phyloP scores from a whole-genome alignment of 2,888 invertebrate species.

The Cosmia pyralina region DNA sequence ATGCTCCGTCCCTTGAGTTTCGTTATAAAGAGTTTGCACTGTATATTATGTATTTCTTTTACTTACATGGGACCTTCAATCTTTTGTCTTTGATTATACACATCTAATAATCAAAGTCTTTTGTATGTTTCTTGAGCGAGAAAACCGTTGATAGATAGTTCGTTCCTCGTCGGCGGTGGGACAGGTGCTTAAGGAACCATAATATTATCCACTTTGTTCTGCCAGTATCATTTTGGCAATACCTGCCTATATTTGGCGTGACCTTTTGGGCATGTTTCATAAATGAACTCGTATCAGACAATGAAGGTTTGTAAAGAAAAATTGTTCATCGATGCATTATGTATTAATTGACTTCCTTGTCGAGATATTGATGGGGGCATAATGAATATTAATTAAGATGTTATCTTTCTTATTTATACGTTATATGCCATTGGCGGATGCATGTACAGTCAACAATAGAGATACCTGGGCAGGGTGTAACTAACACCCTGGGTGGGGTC shows the following conservation, averaged over 20 bases:
- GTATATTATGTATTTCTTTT: too few species aligned
- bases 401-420: conserved; percentile 24
- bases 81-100: too few species aligned
- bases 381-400: conserved; percentile 49
- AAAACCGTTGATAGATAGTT: too few species aligned
- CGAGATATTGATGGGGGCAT: conserved; percentile 29
- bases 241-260: conserved; percentile 76
- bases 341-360: conserved; percentile 50
- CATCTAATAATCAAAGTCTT: too few species aligned
- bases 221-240: conserved; percentile 75
- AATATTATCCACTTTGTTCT: conserved; percentile 56
- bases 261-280: conserved; percentile 77
- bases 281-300: conserved; percentile 69
- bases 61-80: too few species aligned
- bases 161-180: too few species aligned
- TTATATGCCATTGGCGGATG: background rate
- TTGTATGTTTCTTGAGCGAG: too few species aligned
- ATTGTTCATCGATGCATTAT: conserved; percentile 38
- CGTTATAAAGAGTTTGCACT: too few species aligned
- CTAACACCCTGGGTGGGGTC: too few species aligned
- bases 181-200: conserved; percentile 55
- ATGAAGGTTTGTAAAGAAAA: conserved; percentile 54
- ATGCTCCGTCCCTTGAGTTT: too few species aligned
- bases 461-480: too few species aligned
- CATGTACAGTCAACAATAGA: too few species aligned